Conservation (phyloP, 2,888 invertebrate genomes). For the Ochropleura leucogaster region DNA sequence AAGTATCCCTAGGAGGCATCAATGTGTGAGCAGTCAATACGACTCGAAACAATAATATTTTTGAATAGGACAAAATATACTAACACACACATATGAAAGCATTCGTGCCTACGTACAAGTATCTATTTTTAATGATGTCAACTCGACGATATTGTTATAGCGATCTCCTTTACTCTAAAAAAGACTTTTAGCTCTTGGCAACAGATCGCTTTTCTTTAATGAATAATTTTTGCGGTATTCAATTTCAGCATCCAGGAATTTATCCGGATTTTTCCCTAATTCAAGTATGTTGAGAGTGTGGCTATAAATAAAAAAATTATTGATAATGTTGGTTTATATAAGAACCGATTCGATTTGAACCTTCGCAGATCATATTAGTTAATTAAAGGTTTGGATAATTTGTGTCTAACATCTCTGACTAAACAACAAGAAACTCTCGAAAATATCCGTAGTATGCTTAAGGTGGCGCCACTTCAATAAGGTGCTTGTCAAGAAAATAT, state of each 20-base stretch:
- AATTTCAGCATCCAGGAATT: neutral
- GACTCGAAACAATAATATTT: constrained; percentile 43
- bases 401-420: too few relatives aligned
- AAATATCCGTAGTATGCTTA: too few relatives aligned
- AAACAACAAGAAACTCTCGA: too few relatives aligned
- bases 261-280: neutral
- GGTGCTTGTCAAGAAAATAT: too few relatives aligned
- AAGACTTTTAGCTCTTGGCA: neutral
- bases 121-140: constrained; percentile 24
- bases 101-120: neutral
- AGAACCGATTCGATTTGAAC: too few relatives aligned
- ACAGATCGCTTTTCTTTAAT: constrained; percentile 4
- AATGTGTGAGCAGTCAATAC: constrained; percentile 45
- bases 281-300: neutral
- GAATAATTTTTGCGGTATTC: constrained; percentile 11
- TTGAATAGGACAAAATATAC: constrained; percentile 21
- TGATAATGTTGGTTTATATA: too few relatives aligned
- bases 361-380: too few relatives aligned
- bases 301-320: neutral
- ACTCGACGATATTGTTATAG: constrained; percentile 13
- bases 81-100: neutral
- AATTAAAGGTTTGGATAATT: too few relatives aligned
- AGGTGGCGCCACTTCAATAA: too few relatives aligned
- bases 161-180: constrained; percentile 9
- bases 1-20: constrained; percentile 19